Evolutionary conservation across 1,140 invertebrate genomes (phyloP).

Genomic region (Aphelinus certus): DNA sequence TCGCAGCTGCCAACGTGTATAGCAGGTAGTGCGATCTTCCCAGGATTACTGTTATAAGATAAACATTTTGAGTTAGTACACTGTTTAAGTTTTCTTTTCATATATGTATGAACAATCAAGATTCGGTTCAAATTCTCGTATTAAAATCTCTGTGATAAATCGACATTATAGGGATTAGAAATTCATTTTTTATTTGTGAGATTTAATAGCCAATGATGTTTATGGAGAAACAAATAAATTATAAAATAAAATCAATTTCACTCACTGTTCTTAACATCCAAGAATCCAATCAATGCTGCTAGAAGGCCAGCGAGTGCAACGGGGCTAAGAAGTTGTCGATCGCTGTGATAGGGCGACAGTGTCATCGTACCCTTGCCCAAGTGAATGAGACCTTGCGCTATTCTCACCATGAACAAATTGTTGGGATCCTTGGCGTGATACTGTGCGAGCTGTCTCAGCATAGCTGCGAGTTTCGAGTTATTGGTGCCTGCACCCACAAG

Average conservation of each 20-base stretch:
- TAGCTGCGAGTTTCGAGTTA: slow-evolving; percentile 90
- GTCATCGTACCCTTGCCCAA: slow-evolving; percentile 98
- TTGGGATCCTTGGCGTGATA: slow-evolving; percentile 99
- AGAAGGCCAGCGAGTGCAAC: slow-evolving; percentile 94
- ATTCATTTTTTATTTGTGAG: slow-evolving; percentile 6
- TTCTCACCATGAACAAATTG: slow-evolving; percentile 98
- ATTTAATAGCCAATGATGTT: neutral
- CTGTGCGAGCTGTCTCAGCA: slow-evolving; percentile 95
- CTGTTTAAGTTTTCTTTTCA: too few species aligned
- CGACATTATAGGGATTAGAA: slow-evolving; percentile 1
- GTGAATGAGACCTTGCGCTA: slow-evolving; percentile 98
- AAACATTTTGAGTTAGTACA: too few species aligned
- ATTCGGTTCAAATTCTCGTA: too few species aligned
- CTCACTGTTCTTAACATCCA: slow-evolving; percentile 97
- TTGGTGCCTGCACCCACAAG: slow-evolving; percentile 93
- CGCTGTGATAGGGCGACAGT: slow-evolving; percentile 96
- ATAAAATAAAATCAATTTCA: slow-evolving; percentile 45
- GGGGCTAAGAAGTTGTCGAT: slow-evolving; percentile 93
- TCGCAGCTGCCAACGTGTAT: slow-evolving; percentile 94
- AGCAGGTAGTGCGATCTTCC: slow-evolving; percentile 96
- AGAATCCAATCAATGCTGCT: slow-evolving; percentile 89
- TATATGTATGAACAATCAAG: too few species aligned
- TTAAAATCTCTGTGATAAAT: too few species aligned
- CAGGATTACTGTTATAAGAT: slow-evolving; percentile 79
- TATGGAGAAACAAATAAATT: slow-evolving; percentile 9